Evolutionary conservation across 35 echinoderm and acorn worm genomes (phyloP), one percentile per base, ranked within the genome.

Genomic region (Amphiura filiformis): DNA sequence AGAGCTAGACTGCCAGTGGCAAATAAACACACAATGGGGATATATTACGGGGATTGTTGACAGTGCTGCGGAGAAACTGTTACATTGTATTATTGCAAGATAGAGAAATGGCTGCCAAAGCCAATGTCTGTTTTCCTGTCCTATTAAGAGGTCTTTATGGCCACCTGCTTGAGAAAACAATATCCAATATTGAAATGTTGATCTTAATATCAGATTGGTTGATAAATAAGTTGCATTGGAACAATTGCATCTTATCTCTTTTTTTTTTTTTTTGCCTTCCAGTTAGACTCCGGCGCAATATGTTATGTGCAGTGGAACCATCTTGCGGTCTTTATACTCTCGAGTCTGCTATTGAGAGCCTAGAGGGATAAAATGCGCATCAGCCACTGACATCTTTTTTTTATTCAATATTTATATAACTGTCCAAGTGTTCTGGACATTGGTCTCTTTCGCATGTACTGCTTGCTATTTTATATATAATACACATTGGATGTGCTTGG

Each of bases 81-180:
- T 70, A 70, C 61, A 70, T 70, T 70, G 61, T 70, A 70, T 70
- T 70, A 70, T 70, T 70, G 61, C 61, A 70, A 70, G 61, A 70
- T 70, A 30, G 9, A 70, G 61, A 70, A 70, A 70, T 70, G 61
- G 61, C 61, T 70, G 61, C 61, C 61, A 70, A 70, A 70, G 61
- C 61, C 61, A 70, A 70, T 70, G 61, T 70, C 61, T 70, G 61
- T 70, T 70, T 70, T 70, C 61, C 61, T 70, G 61, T 70, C 61
- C 61, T 70, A 70, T 70, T 70, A 70, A 70, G 61, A 70, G 61
- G 61, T 70, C 61, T 70, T 70, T 70, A 70, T 70, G 61, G 61
- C 61, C 61, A 70, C 61, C 61, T 70, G 61, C 61, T 30, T 70
- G 28, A 70, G 17, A 70, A 70, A 70, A 70, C 61, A 70, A 70